These are phyloP conservation scores for Eudasyphora cyanicolor DNA, from an alignment of 2,888 invertebrate genomes.

Conservation along the genomic window DNA sequence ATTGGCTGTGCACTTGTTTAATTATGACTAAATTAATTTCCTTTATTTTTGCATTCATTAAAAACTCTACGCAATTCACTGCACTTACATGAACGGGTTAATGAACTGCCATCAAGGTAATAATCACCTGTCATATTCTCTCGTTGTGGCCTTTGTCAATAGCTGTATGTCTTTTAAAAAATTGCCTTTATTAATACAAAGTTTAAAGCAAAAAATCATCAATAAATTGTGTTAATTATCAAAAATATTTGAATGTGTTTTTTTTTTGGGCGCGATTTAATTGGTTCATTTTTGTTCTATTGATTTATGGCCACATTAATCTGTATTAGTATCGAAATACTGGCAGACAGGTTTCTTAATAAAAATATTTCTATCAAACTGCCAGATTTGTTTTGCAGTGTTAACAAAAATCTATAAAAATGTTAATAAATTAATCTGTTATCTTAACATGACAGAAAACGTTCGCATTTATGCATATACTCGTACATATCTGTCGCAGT, in stretches of 20 bases:
- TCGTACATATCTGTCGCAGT: no score
- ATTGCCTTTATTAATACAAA: no score
- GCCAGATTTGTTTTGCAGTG: background rate
- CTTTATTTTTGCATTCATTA: no score
- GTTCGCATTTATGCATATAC: background rate
- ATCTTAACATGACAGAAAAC: constrained; percentile 27
- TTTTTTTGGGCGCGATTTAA: constrained; percentile 50
- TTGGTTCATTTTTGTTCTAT: constrained; percentile 14
- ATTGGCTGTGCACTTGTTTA: constrained; percentile 32
- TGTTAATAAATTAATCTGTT: constrained; percentile 20
- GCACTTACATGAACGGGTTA: no score
- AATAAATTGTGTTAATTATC: background rate
- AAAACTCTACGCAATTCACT: no score
- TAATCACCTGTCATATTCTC: no score
- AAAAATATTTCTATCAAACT: background rate
- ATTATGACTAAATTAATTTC: constrained; percentile 5
- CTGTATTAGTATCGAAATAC: background rate
- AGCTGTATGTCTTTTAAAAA: no score
- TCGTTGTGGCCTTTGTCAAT: no score
- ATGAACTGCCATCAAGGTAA: no score
- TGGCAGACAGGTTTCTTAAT: constrained; percentile 44
- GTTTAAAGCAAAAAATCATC: background rate
- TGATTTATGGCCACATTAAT: constrained; percentile 17
- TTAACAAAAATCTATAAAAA: constrained; percentile 9
- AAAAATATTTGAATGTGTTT: constrained; percentile 18